Base-by-base conservation (phyloP, 2,113 vertebrate genomes). In the Chlorodrepanis virens region DNA sequence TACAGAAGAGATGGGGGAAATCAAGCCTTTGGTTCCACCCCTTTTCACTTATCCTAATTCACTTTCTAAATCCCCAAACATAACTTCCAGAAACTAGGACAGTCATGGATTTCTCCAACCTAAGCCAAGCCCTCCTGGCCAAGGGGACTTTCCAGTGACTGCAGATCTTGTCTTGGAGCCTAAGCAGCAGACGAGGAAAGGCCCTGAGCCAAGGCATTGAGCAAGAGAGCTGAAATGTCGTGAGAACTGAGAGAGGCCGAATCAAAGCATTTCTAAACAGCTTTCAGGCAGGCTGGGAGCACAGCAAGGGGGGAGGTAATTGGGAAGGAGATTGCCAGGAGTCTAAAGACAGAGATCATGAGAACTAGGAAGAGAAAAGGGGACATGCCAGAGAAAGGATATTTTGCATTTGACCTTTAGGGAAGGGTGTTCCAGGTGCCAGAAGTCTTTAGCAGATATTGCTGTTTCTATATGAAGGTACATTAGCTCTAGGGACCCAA, bases 71-170 rank as follows among this genome's bases (percentile, higher is more conserved):
- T 77, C 17, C 35, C 35, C 44, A 53, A 61, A 35, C 14, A 21
- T 49, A 72, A 74, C 33, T 76, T 90, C 37, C 31, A 81, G 68
- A 88, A 88, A 80, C 24, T 22, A 80, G 64, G 35, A 44, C 9
- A 74, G 70, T 76, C 37, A 65, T 0, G 5, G 64, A 74, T 42
- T 78, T 45, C 52, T 91, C 39, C 22, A 24, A 8, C 13, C 35
- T 39, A 70, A 77, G 71, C 59, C 79, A 79, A 76, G 42, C 6
- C 31, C 2, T 22, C 21, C 50, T 47, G 28, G 59, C 61, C 82
- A 90, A 90, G 9, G 94, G 95, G 88, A 88, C 85, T 96, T 96
- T 86, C 92, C 92, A 88, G 24, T 63, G 50, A 63, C 50, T 74
- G 54, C 44, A 74, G 70, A 57, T 54, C 54, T 94, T 85, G 67